Evolutionary conservation across 2,113 vertebrate genomes (phyloP).

Genomic region (Plectropomus leopardus): DNA sequence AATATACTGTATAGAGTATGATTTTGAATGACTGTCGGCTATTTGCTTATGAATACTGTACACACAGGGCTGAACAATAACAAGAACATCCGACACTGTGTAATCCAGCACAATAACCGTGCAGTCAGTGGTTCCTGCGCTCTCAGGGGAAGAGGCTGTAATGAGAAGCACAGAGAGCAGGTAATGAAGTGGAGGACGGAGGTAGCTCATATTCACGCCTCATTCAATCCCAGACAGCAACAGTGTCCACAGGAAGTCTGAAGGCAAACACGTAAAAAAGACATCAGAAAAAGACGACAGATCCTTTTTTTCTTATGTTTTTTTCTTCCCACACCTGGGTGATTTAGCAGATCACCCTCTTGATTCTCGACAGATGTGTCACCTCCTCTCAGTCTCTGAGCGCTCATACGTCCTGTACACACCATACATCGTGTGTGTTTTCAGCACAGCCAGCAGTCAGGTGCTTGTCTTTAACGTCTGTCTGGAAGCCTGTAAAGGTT

Average conservation of each 20-base stretch:
- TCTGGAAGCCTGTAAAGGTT: constrained; percentile 45
- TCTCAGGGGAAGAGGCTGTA: constrained; percentile 29
- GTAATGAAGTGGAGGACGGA: constrained; percentile 47
- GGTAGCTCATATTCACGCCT: constrained; percentile 53
- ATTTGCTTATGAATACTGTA: neutral
- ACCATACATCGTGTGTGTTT: neutral
- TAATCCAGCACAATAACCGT: constrained; percentile 14
- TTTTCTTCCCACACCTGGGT: constrained; percentile 3
- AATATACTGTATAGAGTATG: neutral
- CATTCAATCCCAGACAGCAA: constrained; percentile 34
- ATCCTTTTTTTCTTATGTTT: neutral
- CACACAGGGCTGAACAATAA: neutral
- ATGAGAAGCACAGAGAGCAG: constrained; percentile 50
- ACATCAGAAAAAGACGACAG: neutral
- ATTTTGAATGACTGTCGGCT: neutral
- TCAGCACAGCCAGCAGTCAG: constrained; percentile 8
- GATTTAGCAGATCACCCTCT: neutral
- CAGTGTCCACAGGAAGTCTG: constrained; percentile 14
- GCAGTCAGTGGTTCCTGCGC: constrained; percentile 23
- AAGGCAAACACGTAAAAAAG: constrained; percentile 9
- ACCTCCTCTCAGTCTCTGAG: neutral
- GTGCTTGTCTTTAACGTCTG: constrained; percentile 16
- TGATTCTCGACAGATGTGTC: constrained; percentile 2
- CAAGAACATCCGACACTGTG: constrained; percentile 10
- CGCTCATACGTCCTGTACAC: constrained; percentile 3